Base-by-base conservation (phyloP, 2,888 invertebrate genomes). In the Drosophila ustulata region DNA sequence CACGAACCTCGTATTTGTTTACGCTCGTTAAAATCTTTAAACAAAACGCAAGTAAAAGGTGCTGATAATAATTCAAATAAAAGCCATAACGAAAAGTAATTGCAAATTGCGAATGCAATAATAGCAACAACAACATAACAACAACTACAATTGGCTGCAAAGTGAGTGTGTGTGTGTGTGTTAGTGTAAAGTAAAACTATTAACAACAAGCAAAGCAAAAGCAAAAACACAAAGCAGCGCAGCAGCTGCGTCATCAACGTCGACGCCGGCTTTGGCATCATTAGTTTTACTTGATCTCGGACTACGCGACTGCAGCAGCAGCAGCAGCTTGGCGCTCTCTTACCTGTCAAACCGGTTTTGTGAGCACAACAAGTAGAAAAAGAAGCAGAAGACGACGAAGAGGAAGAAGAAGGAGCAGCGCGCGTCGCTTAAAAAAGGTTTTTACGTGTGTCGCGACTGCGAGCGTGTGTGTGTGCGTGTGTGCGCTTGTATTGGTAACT, bases 311-410 rank as follows among this genome's bases (percentile, higher is more conserved):
- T 52, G 30, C 47, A 30, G 45, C 53, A 37, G 34, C 34, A 9
- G 9, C 52, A 52, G 62, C 66, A 62, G 67, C 59, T 64, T 80
- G 63, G 53, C 67, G 43, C 62, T 63, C 57, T 37, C 34, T 37
- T 89, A 90, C 91, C 89, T 91, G 90, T 85, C 68, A 90, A 90
- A 91, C 90, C 76, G 90, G 91, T 90, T 90, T 85, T 57, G 57
- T 75, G 76, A 50, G 51, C 46, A 56, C 56, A 64, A 58, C 59
- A 63, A 59, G 50, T 28, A 59, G 45, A 39, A 63, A 37, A 58
- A 65, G 66, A 56, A 75, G 65, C 62, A 41, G 51, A 45, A 26
- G 39, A 47, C 59, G 47, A 56, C 58, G 55, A 6, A 64, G 68
- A 59, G 55, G 74, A 59, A 66, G 65, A 26, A 66, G 58, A 37